Evolutionary conservation across 2,888 invertebrate species (phyloP), one percentile per base, ranked within the genome.

Genomic region (Agrotis clavis): DNA sequence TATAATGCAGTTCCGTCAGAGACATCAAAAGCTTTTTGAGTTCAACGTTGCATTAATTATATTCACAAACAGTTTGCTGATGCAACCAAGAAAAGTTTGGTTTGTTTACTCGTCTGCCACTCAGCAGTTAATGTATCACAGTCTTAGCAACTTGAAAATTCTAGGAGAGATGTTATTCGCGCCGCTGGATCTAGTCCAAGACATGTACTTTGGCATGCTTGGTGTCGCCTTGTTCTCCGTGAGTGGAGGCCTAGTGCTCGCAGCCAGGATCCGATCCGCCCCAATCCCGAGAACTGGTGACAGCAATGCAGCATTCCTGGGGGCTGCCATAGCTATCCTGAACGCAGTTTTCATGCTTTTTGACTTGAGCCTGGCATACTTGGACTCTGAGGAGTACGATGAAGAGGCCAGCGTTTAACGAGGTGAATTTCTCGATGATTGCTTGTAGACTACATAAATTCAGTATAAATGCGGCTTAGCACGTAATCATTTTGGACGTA

Each of bases 351-450:
- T 96, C 68, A 92, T 96, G 92, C 89, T 95, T 50, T 92, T 95
- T 71, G 96, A 96, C 83, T 83, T 95, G 78, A 93, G 91, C 75
- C 87, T 96, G 81, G 96, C 96, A 14, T 96, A 95, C 80, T 86
- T 96, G 90, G 95, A 96, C 87, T 95, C 95, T 13, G 96, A 96
- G 74, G 95, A 95, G 85, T 94, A 89, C 76, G 95, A 95, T 62
- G 95, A 95, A 61, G 95, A 94, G 74, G 89, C 88, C 81, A 94
- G 94, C 82, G 91, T 94, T 54, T 95, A 90, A 92, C 73, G 86
- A 90, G 88, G 87, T 91, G 89, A 87, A 79, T 67, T 45, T 78
- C 78, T 59, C 71, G 67, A 65, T 61, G 54, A 45, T 70, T 79
- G 21, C 56, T 74, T 53, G 47, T 79, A 79, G 67, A 67, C 41